Base-by-base conservation (phyloP, 2,797 vertebrate genomes). In the Phylloscopus collybita region DNA sequence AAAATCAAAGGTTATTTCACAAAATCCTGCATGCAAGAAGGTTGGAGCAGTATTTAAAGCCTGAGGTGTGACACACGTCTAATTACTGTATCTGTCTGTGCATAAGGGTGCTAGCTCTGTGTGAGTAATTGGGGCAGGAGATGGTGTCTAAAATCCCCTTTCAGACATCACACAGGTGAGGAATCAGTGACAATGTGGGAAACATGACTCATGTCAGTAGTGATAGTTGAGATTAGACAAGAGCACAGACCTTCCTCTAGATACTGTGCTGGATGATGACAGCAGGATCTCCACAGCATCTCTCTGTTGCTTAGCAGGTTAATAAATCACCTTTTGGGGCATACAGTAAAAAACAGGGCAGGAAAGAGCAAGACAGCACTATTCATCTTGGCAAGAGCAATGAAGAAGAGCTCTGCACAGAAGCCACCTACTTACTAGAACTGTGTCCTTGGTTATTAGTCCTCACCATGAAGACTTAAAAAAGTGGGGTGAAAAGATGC, bases 151-250 rank as follows among this genome's bases (percentile, higher is more conserved):
- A 97, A 96, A 95, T 95, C 80, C 90, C 90, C 91, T 88, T 86
- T 73, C 75, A 92, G 88, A 74, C 80, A 53, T 86, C 53, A 64
- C 80, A 60, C 80, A 94, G 86, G 86, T 91, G 34, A 95, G 90
- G 80, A 93, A 86, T 83, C 16, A 9, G 60, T 92, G 93, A 88
- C 95, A 92, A 76, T 49, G 86, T 96, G 96, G 95, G 96, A 96
- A 97, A 96, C 57, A 71, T 96, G 92, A 97, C 70, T 97, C 96
- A 96, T 53, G 15, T 61, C 4, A 15, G 69, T 36, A 79, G 83
- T 2, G 71, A 94, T 95, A 3, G 0, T 38, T 79, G 80, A 93
- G 95, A 94, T 94, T 90, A 93, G 62, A 71, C 0, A 2, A 88
- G 87, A 84, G 80, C 93, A 27, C 86, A 81, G 80, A 73, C 26